A percentile compares a stretch with the other conserved stretches of the same genome.
Conservation (phyloP, 2,888 invertebrate genomes). For the Acronicta alni region DNA sequence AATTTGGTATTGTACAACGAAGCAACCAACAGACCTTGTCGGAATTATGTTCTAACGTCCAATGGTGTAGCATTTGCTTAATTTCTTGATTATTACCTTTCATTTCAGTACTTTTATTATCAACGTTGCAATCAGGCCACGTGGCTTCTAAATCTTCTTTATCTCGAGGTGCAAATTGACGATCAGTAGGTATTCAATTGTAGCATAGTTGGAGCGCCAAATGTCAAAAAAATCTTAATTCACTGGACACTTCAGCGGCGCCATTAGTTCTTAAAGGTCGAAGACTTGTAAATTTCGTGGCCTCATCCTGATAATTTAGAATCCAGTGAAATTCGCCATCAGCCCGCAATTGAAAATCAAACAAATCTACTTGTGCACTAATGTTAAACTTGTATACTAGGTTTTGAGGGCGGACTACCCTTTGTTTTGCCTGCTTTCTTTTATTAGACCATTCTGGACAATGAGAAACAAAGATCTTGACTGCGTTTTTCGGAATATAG, state of each 20-base stretch:
- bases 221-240: slow-evolving; percentile 21
- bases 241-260: slow-evolving; percentile 12
- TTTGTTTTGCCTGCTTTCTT: neutral
- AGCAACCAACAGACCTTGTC: slow-evolving; percentile 25
- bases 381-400: neutral
- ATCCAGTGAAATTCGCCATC: slow-evolving; percentile 25
- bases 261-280: slow-evolving; percentile 18
- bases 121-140: slow-evolving; percentile 15
- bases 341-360: slow-evolving; percentile 17
- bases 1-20: slow-evolving; percentile 15
- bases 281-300: slow-evolving; percentile 11
- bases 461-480: slow-evolving; percentile 19
- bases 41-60: slow-evolving; percentile 23
- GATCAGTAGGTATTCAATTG: slow-evolving; percentile 2
- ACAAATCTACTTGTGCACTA: slow-evolving; percentile 8
- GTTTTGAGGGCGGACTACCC: neutral
- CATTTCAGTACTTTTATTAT: neutral
- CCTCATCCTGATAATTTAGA: slow-evolving; percentile 17
- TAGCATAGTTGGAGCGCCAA: slow-evolving; percentile 14
- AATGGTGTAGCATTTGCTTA: slow-evolving; percentile 3
- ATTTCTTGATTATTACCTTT: slow-evolving; percentile 3
- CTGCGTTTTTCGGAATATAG: slow-evolving; percentile 36
- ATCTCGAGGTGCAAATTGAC: neutral
- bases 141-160: slow-evolving; percentile 6
- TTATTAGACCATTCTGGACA: slow-evolving; percentile 9